A percentile compares a stretch with the other conserved stretches of the same genome.
phyloP scores from a whole-genome alignment of 2,888 invertebrate species.

The Scaptomyza flava region DNA sequence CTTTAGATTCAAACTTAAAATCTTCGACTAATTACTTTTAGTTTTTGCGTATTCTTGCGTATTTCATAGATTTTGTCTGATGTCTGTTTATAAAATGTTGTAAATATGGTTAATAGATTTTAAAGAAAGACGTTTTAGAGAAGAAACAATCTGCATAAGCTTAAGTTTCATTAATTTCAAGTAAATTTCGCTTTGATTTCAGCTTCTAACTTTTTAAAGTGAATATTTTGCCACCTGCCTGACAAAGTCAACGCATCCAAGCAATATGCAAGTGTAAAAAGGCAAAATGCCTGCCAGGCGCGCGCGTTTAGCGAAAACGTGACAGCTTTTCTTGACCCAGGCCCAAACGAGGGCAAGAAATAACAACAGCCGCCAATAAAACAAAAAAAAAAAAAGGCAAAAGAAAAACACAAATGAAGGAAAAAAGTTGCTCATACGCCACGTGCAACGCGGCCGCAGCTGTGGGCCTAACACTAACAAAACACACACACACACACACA shows the following conservation, averaged over 20 bases:
- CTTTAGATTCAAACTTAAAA: too few species aligned
- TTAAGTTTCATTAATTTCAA: too few species aligned
- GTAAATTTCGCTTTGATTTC: too few species aligned
- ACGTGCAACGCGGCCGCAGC: constrained; percentile 73
- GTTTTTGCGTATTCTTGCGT: too few species aligned
- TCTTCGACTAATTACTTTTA: too few species aligned
- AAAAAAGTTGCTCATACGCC: constrained; percentile 70
- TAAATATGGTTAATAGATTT: too few species aligned
- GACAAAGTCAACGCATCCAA: background rate
- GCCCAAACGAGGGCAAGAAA: constrained; percentile 31
- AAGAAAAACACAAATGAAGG: constrained; percentile 27
- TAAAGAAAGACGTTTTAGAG: too few species aligned
- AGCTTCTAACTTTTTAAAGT: background rate
- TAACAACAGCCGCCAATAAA: constrained; percentile 5
- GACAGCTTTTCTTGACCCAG: constrained; percentile 71
- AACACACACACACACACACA: constrained; percentile 21
- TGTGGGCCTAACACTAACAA: constrained; percentile 60
- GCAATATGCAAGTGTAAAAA: constrained; percentile 17
- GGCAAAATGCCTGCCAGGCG: constrained; percentile 52
- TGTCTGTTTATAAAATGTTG: too few species aligned
- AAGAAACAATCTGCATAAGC: too few species aligned
- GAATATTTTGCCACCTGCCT: background rate
- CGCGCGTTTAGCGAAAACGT: constrained; percentile 68
- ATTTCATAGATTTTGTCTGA: too few species aligned
- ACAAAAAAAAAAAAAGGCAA: constrained; percentile 19